Conservation (phyloP, 2,797 vertebrate genomes). For the Falco naumanni region DNA sequence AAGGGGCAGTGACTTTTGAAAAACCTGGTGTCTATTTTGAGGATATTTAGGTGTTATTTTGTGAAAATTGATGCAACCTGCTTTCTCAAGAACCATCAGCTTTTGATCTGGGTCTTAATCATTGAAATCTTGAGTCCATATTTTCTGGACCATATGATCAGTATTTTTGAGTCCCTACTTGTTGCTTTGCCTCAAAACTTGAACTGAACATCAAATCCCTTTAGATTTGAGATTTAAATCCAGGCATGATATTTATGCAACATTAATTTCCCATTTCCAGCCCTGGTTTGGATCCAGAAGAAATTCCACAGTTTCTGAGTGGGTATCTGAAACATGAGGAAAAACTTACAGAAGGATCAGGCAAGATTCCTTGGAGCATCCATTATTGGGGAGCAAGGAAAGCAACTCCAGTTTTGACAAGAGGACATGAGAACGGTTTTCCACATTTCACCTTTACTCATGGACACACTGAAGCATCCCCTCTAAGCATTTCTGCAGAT, state of each 20-base stretch:
- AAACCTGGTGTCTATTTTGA: accelerated
- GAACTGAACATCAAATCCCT: background rate
- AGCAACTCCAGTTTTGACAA: background rate
- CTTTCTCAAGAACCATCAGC: background rate
- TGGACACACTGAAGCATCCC: accelerated
- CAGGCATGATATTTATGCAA: too few species aligned
- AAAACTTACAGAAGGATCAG: background rate
- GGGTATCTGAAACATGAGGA: background rate
- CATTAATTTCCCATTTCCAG: background rate
- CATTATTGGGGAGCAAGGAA: background rate
- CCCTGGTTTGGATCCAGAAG: background rate
- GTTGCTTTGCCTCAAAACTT: background rate
- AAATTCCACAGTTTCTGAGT: background rate
- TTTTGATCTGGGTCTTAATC: background rate
- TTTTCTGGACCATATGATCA: background rate
- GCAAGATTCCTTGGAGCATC: background rate
- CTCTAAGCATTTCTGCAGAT: background rate
- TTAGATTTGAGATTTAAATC: background rate
- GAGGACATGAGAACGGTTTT: background rate
- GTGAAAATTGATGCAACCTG: background rate
- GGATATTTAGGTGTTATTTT: background rate
- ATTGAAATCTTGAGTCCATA: background rate
- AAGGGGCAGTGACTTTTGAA: background rate
- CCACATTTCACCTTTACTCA: background rate
- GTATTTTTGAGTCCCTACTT: background rate